A percentile compares a stretch with the other conserved stretches of the same genome.
Conservation (phyloP, 2,797 vertebrate genomes). For the Miichthys miiuy region DNA sequence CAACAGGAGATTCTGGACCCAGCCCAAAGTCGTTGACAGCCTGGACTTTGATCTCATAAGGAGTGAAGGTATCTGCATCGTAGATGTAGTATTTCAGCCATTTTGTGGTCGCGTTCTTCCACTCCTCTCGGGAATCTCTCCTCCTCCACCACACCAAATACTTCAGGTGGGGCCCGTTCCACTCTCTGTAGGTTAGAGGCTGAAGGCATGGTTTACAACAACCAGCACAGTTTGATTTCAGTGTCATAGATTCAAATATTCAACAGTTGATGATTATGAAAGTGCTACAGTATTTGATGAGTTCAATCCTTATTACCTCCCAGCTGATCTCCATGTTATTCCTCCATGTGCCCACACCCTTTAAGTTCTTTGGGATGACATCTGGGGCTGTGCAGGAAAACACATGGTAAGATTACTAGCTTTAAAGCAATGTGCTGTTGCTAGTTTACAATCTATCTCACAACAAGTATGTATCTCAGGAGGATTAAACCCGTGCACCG, state of each 20-base stretch:
- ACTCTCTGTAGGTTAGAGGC: slow-evolving; percentile 89
- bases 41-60: slow-evolving; percentile 97
- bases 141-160: slow-evolving; percentile 96
- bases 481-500: slow-evolving; percentile 86
- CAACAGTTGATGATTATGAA: neutral
- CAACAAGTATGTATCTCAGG: neutral
- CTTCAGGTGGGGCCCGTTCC: slow-evolving; percentile 93
- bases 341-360: slow-evolving; percentile 93
- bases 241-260: neutral
- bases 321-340: slow-evolving; percentile 99
- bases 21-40: slow-evolving; percentile 95
- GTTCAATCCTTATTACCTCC: slow-evolving; percentile 86
- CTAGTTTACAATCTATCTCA: neutral
- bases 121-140: slow-evolving; percentile 91
- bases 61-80: slow-evolving; percentile 94
- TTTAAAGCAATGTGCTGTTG: neutral
- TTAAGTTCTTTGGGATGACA: slow-evolving; percentile 91
- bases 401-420: neutral
- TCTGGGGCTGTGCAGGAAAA: slow-evolving; percentile 90
- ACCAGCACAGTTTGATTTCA: neutral
- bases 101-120: slow-evolving; percentile 94
- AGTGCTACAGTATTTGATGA: neutral
- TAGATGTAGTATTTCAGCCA: slow-evolving; percentile 91
- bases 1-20: slow-evolving; percentile 91
- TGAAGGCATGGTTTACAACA: slow-evolving; percentile 46